A percentile compares a stretch with the other conserved stretches of the same genome.
phyloP scores from a whole-genome alignment of 2,113 vertebrate species.

The Hydrochoerus hydrochaeris region DNA sequence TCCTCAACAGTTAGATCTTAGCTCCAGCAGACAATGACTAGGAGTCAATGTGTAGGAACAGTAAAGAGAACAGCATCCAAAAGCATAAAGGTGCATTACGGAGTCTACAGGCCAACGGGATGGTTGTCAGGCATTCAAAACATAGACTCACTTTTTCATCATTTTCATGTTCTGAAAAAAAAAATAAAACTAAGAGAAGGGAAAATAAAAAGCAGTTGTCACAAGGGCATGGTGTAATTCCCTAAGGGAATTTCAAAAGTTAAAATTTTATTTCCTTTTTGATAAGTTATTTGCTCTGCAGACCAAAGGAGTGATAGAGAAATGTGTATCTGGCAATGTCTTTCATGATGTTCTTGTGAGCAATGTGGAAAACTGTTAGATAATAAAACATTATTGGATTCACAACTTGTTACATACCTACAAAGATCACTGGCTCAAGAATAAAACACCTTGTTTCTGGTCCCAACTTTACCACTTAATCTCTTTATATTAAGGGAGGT shows the following conservation, averaged over 20 bases:
- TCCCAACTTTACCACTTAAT: neutral
- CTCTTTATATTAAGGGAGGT: neutral
- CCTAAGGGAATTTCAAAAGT: neutral
- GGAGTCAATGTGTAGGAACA: neutral
- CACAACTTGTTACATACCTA: neutral
- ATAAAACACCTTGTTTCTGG: neutral
- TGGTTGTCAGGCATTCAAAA: neutral
- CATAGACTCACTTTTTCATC: neutral
- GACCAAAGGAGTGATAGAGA: slow-evolving; percentile 2
- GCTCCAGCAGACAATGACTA: neutral
- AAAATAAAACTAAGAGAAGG: neutral
- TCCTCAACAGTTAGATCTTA: neutral
- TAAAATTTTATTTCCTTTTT: slow-evolving; percentile 49
- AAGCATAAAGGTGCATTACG: neutral
- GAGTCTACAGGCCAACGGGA: neutral
- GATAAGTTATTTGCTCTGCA: neutral
- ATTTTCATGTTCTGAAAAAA: neutral
- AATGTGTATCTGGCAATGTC: neutral
- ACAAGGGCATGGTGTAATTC: neutral
- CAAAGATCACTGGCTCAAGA: neutral
- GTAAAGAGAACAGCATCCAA: neutral
- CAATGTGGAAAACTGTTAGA: neutral
- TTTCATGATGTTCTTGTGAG: neutral
- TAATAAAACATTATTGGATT: neutral
- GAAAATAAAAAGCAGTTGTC: neutral